Conservation (phyloP, 2,113 vertebrate genomes). For the Corythaeola cristata region DNA sequence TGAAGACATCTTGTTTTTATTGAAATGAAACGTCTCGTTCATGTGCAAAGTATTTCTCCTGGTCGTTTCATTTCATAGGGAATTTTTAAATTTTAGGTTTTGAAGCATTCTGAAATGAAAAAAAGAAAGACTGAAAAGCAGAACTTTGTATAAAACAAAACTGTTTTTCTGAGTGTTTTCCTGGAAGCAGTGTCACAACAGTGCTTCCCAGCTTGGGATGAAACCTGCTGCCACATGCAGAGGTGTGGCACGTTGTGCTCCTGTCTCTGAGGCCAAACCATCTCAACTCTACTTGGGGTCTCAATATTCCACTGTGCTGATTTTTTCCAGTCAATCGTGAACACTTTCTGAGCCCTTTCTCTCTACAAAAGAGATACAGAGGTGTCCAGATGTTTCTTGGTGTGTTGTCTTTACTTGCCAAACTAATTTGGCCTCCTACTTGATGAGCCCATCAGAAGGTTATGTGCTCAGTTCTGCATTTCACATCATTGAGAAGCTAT, state of each 20-base stretch:
- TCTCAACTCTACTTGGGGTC: neutral
- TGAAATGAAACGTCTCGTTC: neutral
- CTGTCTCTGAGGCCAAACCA: neutral
- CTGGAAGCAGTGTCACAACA: neutral
- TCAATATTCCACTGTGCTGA: fast-evolving
- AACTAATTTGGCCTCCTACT: neutral
- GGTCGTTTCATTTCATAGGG: neutral
- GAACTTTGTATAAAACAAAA: neutral
- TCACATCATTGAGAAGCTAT: neutral
- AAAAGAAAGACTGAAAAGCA: neutral
- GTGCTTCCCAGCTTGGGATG: neutral
- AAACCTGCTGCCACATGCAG: neutral
- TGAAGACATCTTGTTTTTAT: neutral
- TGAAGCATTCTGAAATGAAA: neutral
- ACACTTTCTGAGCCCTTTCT: neutral
- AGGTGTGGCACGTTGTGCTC: fast-evolving
- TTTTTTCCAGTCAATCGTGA: neutral
- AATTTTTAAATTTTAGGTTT: neutral
- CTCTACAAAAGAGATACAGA: neutral
- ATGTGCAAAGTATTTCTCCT: neutral
- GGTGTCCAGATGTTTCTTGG: neutral
- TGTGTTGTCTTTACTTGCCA: neutral
- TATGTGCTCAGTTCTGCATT: neutral
- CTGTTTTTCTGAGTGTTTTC: neutral
- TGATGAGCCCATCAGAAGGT: neutral